A percentile compares a stretch with the other conserved stretches of the same genome.
phyloP scores from a whole-genome alignment of 1,140 invertebrate genomes.

The Drosophila nebulosa region DNA sequence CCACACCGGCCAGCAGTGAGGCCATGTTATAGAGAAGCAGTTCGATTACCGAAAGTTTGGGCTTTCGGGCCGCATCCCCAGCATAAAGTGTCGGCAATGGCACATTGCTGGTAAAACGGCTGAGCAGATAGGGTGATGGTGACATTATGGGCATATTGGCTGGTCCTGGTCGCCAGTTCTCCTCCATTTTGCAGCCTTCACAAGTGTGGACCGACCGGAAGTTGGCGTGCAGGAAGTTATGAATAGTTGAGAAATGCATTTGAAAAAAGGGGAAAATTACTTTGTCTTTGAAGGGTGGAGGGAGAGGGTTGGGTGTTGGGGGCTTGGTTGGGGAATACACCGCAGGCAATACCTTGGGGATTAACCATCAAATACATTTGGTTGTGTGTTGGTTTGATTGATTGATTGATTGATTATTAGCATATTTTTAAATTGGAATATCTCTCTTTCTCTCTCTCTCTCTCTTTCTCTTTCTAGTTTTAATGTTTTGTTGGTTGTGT shows the following conservation, averaged over 20 bases:
- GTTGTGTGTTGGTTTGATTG: not conserved
- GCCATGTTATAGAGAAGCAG: conserved; percentile 94
- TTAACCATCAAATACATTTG: conserved; percentile 31
- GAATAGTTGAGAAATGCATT: not conserved
- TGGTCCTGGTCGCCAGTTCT: conserved; percentile 83
- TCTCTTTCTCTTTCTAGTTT: not conserved
- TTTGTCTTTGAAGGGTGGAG: not conserved
- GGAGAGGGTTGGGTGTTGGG: not conserved
- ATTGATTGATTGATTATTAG: not conserved
- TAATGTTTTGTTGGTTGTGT: not conserved
- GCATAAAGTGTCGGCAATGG: conserved; percentile 89
- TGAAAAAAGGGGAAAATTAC: not conserved
- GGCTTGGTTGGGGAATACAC: conserved; percentile 22
- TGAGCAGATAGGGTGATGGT: conserved; percentile 76
- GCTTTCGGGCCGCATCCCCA: conserved; percentile 85
- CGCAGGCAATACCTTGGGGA: conserved; percentile 54
- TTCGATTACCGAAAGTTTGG: conserved; percentile 89
- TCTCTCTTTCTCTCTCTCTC: not conserved
- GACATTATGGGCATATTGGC: conserved; percentile 82
- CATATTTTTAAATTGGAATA: not conserved
- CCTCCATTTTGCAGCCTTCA: conserved; percentile 82
- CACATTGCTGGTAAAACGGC: conserved; percentile 83
- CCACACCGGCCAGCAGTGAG: conserved; percentile 92
- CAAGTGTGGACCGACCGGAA: conserved; percentile 25
- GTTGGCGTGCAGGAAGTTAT: conserved; percentile 18